Evolutionary conservation across 1,140 invertebrate genomes (phyloP), one percentile per base, ranked within the genome.

Genomic region (Chrysomallon squamiferum): DNA sequence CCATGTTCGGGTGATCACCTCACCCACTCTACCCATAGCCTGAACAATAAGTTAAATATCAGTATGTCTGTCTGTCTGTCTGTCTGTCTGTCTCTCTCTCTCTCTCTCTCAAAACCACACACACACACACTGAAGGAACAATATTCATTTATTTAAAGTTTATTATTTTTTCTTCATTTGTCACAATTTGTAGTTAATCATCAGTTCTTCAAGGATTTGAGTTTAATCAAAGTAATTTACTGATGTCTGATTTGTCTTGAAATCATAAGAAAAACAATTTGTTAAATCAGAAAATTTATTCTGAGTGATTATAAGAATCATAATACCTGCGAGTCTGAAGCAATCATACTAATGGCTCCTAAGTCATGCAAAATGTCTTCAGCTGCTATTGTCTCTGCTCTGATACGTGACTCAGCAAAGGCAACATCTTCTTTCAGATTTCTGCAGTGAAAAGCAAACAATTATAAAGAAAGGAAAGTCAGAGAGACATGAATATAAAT

Each of bases 301-400:
- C n/a, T n/a, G n/a, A n/a, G n/a, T n/a, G n/a, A n/a, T n/a, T n/a
- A n/a, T n/a, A n/a, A n/a, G n/a, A n/a, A n/a, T n/a, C n/a, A n/a
- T n/a, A n/a, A n/a, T n/a, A 83, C 79, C 76, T 85, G 81, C 35
- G 82, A 82, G 68, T 85, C 82, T 4, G 83, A 84, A 0, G 83
- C 77, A 63, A 86, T 81, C 45, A 86, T 83, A 63, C 81, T 84
- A 13, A 86, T 84, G 15, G 83, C 82, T 1, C 85, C 85, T 56
- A 86, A 65, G 58, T 86, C 85, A 66, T 86, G 85, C 2, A 86
- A 68, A 35, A 86, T 79, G 64, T 86, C 84, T 69, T 86, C 85
- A 0, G 84, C 83, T 0, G 84, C 82, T 33, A 85, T 85, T 2
- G 84, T 85, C 68, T 85, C 83, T 0, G 79, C 78, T n/a, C 84